Percentiles rank a stretch among this genome's conserved stretches.
Conservation (phyloP, 1,140 invertebrate species). For the Chionoecetes opilio region DNA sequence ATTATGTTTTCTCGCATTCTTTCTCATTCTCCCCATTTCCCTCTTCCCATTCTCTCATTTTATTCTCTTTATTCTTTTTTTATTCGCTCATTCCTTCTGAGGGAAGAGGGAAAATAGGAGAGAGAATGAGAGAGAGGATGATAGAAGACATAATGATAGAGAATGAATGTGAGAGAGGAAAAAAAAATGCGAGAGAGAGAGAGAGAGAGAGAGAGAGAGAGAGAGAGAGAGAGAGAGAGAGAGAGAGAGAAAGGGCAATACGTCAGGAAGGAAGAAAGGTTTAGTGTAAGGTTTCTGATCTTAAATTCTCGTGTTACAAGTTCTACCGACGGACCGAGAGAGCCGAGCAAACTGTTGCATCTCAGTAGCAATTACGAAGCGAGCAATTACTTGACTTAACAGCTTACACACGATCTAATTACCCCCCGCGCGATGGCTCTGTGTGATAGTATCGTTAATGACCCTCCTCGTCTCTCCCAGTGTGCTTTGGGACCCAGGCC, state of each 20-base stretch:
- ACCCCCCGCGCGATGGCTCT: neutral
- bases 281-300: neutral
- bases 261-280: neutral
- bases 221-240: neutral
- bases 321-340: neutral
- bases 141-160: no score
- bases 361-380: neutral
- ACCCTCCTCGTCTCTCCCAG: neutral
- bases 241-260: neutral
- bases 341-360: neutral
- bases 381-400: conserved; percentile 6
- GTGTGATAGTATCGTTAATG: neutral
- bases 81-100: no score
- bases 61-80: no score
- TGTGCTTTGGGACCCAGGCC: no score
- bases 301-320: neutral
- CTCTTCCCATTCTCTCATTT: no score
- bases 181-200: neutral
- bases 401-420: conserved; percentile 16
- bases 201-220: neutral
- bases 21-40: no score
- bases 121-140: neutral
- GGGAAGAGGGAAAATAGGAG: neutral
- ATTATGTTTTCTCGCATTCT: no score
- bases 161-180: neutral